Evolutionary conservation across 2,888 invertebrate genomes (phyloP), one percentile per base, ranked within the genome.

Genomic region (Agrochola circellaris): DNA sequence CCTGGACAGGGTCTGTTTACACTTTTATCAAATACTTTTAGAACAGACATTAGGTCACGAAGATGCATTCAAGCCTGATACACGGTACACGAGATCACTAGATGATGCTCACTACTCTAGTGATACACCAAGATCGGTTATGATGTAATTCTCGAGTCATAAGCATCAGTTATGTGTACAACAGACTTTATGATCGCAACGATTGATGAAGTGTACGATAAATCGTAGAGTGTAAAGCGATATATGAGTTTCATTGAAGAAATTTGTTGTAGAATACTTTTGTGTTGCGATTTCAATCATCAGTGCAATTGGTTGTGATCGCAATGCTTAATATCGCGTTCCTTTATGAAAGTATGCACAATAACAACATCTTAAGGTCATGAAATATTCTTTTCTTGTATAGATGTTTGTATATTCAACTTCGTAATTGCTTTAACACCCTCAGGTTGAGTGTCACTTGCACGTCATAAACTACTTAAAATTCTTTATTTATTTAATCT

Each of bases 151-250:
- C 11, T 42, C 1, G 20, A 56, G 23, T n/a, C 13, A 5, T 23
- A 30, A 73, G n/a, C 26, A n/a, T 34, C 20, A n/a, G 30, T 54
- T 73, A 54, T 17, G 17, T 74, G 30, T 45, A 20, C 13, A n/a
- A 9, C 45, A 58, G n/a, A 56, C 30, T 42, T 64, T 26, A 34
- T 17, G 23, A 15, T 26, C 23, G 34, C 34, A 62, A 68, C 58
- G 54, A 84, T 54, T 42, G 26, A 71, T 80, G 20, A 42, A 73
- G 26, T 5, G 20, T 51, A 58, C 68, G 56, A 69, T 79, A 42
- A 54, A 77, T 71, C 56, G 51, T 15, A 54, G 11, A 38, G 67
- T 73, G 80, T 69, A 42, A 69, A 66, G 17, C 23, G n/a, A 66
- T 51, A 51, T 17, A 66, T 38, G 38, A 77, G 34, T 69, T 45